Base-by-base conservation (phyloP, 2,113 vertebrate genomes). In the Pterocles burchelli region DNA sequence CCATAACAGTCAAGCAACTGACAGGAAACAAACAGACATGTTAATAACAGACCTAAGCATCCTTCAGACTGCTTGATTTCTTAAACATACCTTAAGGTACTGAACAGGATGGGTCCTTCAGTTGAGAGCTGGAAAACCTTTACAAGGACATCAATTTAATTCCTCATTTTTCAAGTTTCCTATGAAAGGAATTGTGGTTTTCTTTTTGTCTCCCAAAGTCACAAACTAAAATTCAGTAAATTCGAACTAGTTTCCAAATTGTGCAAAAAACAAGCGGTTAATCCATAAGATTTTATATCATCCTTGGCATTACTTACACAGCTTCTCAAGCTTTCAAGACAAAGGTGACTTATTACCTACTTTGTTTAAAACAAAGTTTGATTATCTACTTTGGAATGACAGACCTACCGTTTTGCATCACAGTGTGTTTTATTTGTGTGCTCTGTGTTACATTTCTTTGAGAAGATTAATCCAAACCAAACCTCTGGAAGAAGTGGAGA, bases 1-100 rank as follows among this genome's bases (percentile, higher is more conserved):
- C 49, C 25, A 22, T n/a, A 93, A 45, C 33, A 71, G 75, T 89
- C 65, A 95, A 95, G 80, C 15, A 85, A 89, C 48, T 85, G 31
- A 33, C 90, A 38, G 51, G 73, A 95, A 94, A 92, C 70, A 95
- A 95, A 81, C 18, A 91, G 68, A 85, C 41, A 52, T 52, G 19
- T 45, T 82, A 90, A 89, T 82, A 72, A 54, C 36, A 75, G 76
- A 86, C 55, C 31, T 43, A 85, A 89, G 24, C 26, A 74, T 70
- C n/a, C 89, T 91, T 78, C 31, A 67, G 43, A 58, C 13, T 33
- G 67, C 19, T 24, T 63, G 14, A 57, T 71, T 91, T 92, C 70
- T 71, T 89, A 57, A 82, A 75, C 61, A 49, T 29, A 72, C 5
- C 5, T 61, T 28, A 78, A 71, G 18, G 11, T 63, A 34, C 6